Evolutionary conservation across 2,113 vertebrate genomes (phyloP), one percentile per base, ranked within the genome.

Genomic region (Microcebus ravelobensis): DNA sequence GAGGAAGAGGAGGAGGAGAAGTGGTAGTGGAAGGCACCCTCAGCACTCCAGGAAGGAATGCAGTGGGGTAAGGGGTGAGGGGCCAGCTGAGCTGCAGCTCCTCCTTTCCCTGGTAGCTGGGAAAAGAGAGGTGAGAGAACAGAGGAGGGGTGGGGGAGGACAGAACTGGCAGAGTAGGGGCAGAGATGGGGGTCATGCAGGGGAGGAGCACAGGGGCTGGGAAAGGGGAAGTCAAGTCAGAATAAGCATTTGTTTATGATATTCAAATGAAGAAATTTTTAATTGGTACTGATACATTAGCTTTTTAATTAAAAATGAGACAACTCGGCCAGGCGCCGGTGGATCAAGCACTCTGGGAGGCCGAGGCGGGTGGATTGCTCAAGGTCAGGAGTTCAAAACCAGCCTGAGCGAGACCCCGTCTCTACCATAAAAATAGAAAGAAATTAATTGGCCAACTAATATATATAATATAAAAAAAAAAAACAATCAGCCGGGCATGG

Each of bases 141-240:
- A 21, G 48, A 25, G 6, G 34, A 29, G 29, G 4, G 0, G 0
- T 59, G 5, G 20, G 13, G 55, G 36, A 61, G 67, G 74, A 39
- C 15, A 70, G 31, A 55, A 4, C 31, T 34, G 29, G 21, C 25
- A 42, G 34, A 57, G 34, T 39, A 3, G n/a, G 36, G n/a, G n/a
- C 39, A 36, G 68, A 57, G 10, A 39, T 31, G 18, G 65, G 42
- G 95, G 80, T 87, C 77, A 23, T 21, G 15, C 0, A 1, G 67
- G 45, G 61, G 89, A 79, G 25, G 52, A 65, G n/a, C 25, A 1
- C 20, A 59, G 57, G 31, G 11, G 0, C n/a, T 36, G 17, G 6
- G 13, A 87, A 89, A 95, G 36, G 6, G 10, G 84, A 86, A 95
- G 36, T 97, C 97, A 96, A 94, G 97, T 96, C 59, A n/a, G 81